Conservation (phyloP, 2,113 vertebrate species). For the Cygnus buccinator region DNA sequence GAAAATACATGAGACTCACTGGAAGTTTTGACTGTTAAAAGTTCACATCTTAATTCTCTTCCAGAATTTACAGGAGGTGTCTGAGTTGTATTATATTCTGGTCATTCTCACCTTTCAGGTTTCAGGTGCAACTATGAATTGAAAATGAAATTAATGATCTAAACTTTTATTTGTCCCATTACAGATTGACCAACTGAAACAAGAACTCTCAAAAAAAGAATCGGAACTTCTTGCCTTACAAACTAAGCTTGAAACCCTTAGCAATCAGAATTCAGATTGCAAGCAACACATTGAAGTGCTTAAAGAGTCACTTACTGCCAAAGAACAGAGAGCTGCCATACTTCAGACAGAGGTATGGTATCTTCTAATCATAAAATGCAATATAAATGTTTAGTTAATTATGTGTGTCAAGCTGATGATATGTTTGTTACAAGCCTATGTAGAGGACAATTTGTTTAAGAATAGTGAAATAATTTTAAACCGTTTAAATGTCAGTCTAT, state of each 20-base stretch:
- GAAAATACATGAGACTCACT: background rate
- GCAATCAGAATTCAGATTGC: conserved; percentile 99
- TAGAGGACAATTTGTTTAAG: background rate
- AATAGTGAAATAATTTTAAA: background rate
- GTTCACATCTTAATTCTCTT: background rate
- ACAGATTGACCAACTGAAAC: conserved; percentile 97
- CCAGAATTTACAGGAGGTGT: background rate
- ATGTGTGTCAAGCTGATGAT: background rate
- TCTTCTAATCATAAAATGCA: background rate
- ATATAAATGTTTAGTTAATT: background rate
- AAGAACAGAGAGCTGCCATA: conserved; percentile 99
- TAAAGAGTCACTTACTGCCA: conserved; percentile 99
- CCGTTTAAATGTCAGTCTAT: background rate
- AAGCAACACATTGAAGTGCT: conserved; percentile 99
- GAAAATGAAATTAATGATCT: background rate
- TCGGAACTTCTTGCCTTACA: conserved; percentile 98
- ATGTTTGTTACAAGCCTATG: background rate
- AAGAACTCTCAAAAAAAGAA: conserved; percentile 98
- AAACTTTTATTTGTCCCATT: background rate
- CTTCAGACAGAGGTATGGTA: conserved; percentile 95
- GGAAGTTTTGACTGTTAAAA: background rate
- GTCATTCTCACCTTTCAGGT: background rate
- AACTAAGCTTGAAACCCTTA: conserved; percentile 98
- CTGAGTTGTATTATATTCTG: background rate
- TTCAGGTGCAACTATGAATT: background rate